These are phyloP conservation scores for Oxytorus armatus DNA, from an alignment of 2,888 invertebrate genomes.

Conservation along the genomic window DNA sequence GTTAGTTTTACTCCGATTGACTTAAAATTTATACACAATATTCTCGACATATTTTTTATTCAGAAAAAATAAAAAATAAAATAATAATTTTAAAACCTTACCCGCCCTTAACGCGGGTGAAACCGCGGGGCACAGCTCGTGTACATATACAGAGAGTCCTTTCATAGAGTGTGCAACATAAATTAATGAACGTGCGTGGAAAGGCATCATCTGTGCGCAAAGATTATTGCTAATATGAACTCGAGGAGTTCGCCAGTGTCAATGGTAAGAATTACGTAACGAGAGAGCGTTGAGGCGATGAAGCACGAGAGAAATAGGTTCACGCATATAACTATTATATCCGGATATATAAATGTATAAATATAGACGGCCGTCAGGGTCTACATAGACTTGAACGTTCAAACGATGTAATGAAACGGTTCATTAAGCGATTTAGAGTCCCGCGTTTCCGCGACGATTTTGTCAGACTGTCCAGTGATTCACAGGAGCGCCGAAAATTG, in stretches of 20 bases:
- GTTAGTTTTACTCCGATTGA: too few species aligned
- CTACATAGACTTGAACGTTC: conserved; percentile 28
- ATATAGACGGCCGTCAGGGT: conserved; percentile 43
- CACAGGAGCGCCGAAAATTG: conserved; percentile 59
- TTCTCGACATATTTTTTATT: too few species aligned
- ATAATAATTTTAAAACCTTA: too few species aligned
- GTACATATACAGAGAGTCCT: conserved; percentile 22
- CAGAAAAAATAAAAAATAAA: too few species aligned
- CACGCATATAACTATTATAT: conserved; percentile 2
- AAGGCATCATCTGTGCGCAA: conserved; percentile 7
- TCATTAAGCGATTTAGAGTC: conserved; percentile 69
- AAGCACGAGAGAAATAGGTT: conserved; percentile 53
- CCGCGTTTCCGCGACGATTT: conserved; percentile 33
- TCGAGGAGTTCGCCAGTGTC: conserved; percentile 46
- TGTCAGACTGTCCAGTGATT: conserved; percentile 13
- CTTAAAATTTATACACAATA: too few species aligned
- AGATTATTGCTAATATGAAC: conserved; percentile 29
- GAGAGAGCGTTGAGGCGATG: conserved; percentile 70
- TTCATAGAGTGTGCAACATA: neutral
- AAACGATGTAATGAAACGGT: conserved; percentile 72
- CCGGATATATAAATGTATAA: conserved; percentile 33
- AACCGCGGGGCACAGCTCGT: too few species aligned
- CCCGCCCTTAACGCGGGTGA: too few species aligned
- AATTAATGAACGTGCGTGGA: neutral
- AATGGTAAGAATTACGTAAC: conserved; percentile 70